Base-by-base conservation (phyloP, 2,797 vertebrate genomes). In the Chelidonichthys spinosus region DNA sequence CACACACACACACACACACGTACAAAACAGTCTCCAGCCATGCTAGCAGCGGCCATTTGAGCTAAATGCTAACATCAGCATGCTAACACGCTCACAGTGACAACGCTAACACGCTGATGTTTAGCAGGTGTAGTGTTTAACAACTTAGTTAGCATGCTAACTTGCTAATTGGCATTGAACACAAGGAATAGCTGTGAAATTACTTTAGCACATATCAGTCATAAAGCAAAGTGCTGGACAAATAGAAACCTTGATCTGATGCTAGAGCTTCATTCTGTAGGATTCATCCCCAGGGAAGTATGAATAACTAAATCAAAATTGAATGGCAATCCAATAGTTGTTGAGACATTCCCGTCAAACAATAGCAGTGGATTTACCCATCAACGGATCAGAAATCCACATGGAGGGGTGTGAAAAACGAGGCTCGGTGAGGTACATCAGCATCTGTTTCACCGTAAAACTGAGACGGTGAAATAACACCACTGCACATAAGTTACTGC, bases 401-500 rank as follows among this genome's bases (percentile, higher is more conserved):
- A 17, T 11, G 7, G 66, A 35, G 7, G n/a, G 53, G 54, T 72
- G 55, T 63, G 39, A 58, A 53, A 77, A 56, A 58, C 32, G 47
- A 64, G 37, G 14, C 54, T 44, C 10, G 7, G 4, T 11, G 11
- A 6, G 63, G n/a, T 46, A 71, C 25, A 76, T 63, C 59, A 66
- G 37, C 76, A 47, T 63, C 15, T 68, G 39, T 47, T 56, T 49
- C 69, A 43, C n/a, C 58, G 47, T 76, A 46, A 87, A 82, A 74
- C 47, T 36, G 56, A 68, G 58, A 40, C 47, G 52, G 73, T 63
- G 52, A 55, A 79, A 81, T 76, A 81, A 75, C 60, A 71, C 63
- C 32, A 42, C 74, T 42, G 58, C 71, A 69, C 69, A 62, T 63
- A 56, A 77, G 60, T 85, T 72, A 84, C 70, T 65, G 44, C 62